phyloP scores from a whole-genome alignment of 2,888 invertebrate genomes.

The Acrobasis consociella region DNA sequence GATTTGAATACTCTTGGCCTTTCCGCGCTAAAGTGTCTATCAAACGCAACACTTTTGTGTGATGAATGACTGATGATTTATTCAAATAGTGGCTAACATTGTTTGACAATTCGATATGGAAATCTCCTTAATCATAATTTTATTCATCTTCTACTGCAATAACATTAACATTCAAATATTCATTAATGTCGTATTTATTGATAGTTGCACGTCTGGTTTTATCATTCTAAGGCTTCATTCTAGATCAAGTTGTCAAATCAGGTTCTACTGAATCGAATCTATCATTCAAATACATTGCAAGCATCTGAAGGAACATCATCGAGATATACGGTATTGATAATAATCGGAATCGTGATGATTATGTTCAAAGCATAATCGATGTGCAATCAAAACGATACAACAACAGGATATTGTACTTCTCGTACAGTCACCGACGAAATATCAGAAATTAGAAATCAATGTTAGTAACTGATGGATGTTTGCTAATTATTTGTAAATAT shows the following conservation, averaged over 20 bases:
- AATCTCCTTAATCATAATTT: slow-evolving; percentile 37
- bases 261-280: slow-evolving; percentile 5
- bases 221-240: slow-evolving; percentile 8
- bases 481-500: too few species aligned
- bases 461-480: too few species aligned
- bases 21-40: slow-evolving; percentile 46
- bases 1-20: slow-evolving; percentile 54
- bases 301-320: slow-evolving; percentile 8
- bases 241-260: slow-evolving; percentile 16
- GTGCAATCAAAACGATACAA: slow-evolving; percentile 17
- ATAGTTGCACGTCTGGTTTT: slow-evolving; percentile 1
- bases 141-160: slow-evolving; percentile 20
- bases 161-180: slow-evolving; percentile 13
- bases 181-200: slow-evolving; percentile 11
- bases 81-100: slow-evolving; percentile 38
- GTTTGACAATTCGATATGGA: slow-evolving; percentile 40
- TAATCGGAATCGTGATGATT: slow-evolving; percentile 21
- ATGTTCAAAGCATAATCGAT: slow-evolving; percentile 24
- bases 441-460: too few species aligned
- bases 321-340: slow-evolving; percentile 15
- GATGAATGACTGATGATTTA: slow-evolving; percentile 41
- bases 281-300: slow-evolving; percentile 8
- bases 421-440: too few species aligned
- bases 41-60: slow-evolving; percentile 39
- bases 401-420: slow-evolving; percentile 23